Evolutionary conservation across 2,113 vertebrate species (phyloP).

Genomic region (Pimephales promelas): DNA sequence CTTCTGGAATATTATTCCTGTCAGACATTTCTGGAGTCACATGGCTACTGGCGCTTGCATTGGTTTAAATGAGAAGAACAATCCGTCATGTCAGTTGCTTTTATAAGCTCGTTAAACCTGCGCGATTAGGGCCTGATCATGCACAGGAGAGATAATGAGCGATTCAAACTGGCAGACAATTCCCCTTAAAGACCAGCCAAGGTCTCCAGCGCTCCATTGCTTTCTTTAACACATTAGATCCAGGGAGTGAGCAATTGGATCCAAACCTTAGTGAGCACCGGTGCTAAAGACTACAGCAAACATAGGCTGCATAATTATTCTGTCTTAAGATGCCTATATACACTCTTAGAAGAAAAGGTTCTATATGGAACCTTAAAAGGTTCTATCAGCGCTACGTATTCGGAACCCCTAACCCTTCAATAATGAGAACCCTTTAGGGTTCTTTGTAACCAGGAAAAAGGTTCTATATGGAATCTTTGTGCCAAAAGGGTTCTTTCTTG

Average conservation of each 20-base stretch:
- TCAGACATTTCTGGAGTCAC: neutral
- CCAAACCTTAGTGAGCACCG: neutral
- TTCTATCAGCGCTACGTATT: no score
- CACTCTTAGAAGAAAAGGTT: no score
- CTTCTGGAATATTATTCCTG: neutral
- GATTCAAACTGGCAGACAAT: slow-evolving; percentile 1
- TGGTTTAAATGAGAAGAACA: neutral
- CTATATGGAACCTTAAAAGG: no score
- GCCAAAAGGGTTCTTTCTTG: no score
- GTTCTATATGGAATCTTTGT: no score
- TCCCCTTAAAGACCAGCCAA: neutral
- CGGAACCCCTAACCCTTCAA: no score
- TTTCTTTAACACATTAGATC: slow-evolving; percentile 1
- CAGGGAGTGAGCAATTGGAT: neutral
- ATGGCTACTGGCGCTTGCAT: neutral
- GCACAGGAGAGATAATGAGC: slow-evolving; percentile 19
- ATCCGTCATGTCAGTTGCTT: slow-evolving; percentile 1
- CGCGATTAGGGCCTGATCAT: slow-evolving; percentile 1
- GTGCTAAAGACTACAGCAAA: neutral
- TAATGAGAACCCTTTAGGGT: no score
- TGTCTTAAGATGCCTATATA: neutral
- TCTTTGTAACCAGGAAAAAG: no score
- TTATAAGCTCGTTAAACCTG: slow-evolving; percentile 24
- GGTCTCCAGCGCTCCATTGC: neutral
- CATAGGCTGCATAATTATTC: neutral